Percentiles rank a stretch among this genome's conserved stretches.
phyloP scores from a whole-genome alignment of 2,113 vertebrate species.

The Baryphthengus martii region DNA sequence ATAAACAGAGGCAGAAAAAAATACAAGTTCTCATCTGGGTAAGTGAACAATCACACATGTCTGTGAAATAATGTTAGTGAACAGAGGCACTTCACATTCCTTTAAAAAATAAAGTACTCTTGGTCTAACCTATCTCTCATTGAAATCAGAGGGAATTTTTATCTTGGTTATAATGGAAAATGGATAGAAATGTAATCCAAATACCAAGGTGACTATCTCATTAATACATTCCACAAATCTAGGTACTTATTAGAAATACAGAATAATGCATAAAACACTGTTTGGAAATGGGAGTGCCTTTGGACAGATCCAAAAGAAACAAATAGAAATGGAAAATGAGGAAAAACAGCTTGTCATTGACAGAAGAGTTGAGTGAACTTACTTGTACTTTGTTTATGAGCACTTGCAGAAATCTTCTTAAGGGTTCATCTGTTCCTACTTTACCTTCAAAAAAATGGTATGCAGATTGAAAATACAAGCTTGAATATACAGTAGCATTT shows the following conservation, averaged over 20 bases:
- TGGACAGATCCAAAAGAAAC: not conserved
- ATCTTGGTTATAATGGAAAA: not conserved
- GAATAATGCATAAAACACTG: not conserved
- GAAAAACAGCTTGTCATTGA: not conserved
- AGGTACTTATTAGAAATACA: not conserved
- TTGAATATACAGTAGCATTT: not conserved
- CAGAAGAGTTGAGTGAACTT: not conserved
- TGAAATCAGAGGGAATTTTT: conserved; percentile 8
- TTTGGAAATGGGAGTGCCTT: not conserved
- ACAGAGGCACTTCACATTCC: conserved; percentile 19
- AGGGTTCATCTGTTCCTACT: not conserved
- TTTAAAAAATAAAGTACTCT: conserved; percentile 13
- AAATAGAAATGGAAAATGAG: not conserved
- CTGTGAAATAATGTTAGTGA: conserved; percentile 48
- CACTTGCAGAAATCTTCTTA: not conserved
- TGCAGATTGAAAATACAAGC: not conserved
- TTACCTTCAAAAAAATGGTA: not conserved
- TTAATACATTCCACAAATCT: not conserved
- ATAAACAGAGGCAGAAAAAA: conserved; percentile 27
- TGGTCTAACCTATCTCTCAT: not conserved
- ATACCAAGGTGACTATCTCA: not conserved
- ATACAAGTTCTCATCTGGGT: conserved; percentile 62
- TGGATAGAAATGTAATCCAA: not conserved
- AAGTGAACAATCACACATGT: conserved; percentile 47
- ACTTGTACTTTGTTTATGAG: not conserved